A percentile compares a stretch with the other conserved stretches of the same genome.
Evolutionary conservation across 1,140 invertebrate species (phyloP).

Genomic region (Drosophila ercepeae): DNA sequence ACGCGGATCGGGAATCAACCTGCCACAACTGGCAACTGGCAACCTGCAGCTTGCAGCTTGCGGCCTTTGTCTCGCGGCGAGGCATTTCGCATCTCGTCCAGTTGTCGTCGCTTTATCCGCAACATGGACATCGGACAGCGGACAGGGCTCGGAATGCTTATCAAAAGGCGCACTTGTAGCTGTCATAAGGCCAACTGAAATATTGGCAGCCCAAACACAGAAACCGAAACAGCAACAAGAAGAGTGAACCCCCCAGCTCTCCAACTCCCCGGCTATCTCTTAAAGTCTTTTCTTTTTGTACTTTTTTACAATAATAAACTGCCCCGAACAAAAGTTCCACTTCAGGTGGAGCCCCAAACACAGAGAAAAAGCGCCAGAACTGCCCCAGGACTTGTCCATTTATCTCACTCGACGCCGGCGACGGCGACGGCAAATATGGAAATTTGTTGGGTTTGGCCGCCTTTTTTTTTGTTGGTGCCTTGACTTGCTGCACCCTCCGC

Average conservation of each 20-base stretch:
- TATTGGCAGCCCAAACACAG: conserved; percentile 53
- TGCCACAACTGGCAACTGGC: conserved; percentile 13
- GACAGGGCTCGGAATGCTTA: conserved; percentile 57
- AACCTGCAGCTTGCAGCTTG: conserved; percentile 26
- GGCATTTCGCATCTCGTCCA: conserved; percentile 37
- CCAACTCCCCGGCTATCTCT: neutral
- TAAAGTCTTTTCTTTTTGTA: conserved; percentile 10
- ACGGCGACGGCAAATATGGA: conserved; percentile 55
- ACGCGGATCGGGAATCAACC: conserved; percentile 39
- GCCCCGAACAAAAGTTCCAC: conserved; percentile 43
- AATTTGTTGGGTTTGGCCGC: conserved; percentile 48
- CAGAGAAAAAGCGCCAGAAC: neutral
- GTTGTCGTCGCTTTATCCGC: conserved; percentile 67
- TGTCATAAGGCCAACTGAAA: conserved; percentile 78
- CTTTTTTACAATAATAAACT: conserved; percentile 33
- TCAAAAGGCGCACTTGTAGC: conserved; percentile 69
- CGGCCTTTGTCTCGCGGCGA: conserved; percentile 15
- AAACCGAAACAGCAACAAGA: conserved; percentile 18
- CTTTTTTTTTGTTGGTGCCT: conserved; percentile 22
- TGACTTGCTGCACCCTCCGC: conserved; percentile 12
- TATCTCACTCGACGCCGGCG: conserved; percentile 65
- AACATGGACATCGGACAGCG: conserved; percentile 30
- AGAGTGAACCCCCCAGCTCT: conserved; percentile 3
- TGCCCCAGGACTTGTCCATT: conserved; percentile 59
- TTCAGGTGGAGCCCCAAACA: conserved; percentile 32